These are phyloP conservation scores for Oryctolagus cuniculus DNA, from an alignment of 2,113 vertebrate species.

Conservation along the genomic window DNA sequence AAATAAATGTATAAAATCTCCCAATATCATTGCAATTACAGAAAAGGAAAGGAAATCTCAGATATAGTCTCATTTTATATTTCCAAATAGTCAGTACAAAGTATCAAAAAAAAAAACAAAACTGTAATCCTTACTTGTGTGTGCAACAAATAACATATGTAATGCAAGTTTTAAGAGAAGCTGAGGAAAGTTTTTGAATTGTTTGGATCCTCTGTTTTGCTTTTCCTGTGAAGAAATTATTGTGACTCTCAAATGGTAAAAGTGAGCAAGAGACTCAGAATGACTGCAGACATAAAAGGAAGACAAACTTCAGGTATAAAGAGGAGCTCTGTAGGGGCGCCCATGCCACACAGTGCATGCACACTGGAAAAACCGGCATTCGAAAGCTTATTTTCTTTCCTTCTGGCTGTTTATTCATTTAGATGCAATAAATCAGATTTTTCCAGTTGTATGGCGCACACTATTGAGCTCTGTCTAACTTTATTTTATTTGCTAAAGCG, in stretches of 20 bases:
- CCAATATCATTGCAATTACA: conserved; percentile 24
- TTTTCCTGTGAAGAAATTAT: conserved; percentile 60
- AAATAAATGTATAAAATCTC: background rate
- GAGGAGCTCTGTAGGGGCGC: background rate
- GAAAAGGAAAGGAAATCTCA: background rate
- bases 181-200: conserved; percentile 11
- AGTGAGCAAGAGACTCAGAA: conserved; percentile 31
- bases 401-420: conserved; percentile 68
- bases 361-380: conserved; percentile 57
- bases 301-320: conserved; percentile 48
- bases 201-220: conserved; percentile 38
- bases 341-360: background rate
- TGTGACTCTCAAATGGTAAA: conserved; percentile 48
- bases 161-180: background rate
- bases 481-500: conserved; percentile 65
- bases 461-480: conserved; percentile 11
- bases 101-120: background rate
- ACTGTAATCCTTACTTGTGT: background rate
- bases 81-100: conserved; percentile 20
- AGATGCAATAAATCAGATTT: conserved; percentile 53
- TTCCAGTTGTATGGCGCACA: conserved; percentile 48
- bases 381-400: conserved; percentile 66
- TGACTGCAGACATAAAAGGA: conserved; percentile 36
- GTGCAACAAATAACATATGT: background rate
- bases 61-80: background rate